These are phyloP conservation scores for Xiphophorus birchmanni DNA, from an alignment of 2,797 vertebrate genomes.

Conservation along the genomic window DNA sequence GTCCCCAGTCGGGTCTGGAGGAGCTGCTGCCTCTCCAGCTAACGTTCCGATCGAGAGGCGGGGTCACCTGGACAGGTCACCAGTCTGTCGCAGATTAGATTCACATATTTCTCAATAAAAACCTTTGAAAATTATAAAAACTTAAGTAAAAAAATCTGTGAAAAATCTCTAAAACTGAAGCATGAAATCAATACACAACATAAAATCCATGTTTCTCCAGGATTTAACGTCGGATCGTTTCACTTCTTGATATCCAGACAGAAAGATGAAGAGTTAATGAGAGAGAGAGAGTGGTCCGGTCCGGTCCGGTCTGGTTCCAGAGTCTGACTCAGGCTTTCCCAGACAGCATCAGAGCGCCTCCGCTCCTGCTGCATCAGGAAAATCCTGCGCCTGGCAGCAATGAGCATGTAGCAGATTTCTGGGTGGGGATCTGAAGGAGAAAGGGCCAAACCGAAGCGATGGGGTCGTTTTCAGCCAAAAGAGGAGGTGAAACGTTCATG, in stretches of 20 bases:
- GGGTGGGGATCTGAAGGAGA: neutral
- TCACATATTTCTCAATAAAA: neutral
- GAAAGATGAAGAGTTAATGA: neutral
- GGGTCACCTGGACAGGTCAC: too few species aligned
- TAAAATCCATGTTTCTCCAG: neutral
- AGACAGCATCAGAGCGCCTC: slow-evolving; percentile 36
- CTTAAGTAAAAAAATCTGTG: neutral
- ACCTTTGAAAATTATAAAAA: neutral
- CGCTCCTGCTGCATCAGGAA: slow-evolving; percentile 18
- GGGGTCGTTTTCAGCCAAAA: neutral
- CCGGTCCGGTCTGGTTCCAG: slow-evolving; percentile 50
- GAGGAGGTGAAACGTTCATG: slow-evolving; percentile 7
- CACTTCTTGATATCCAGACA: neutral
- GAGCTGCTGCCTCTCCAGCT: too few species aligned
- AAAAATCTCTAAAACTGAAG: neutral
- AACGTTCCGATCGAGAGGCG: too few species aligned
- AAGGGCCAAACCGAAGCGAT: slow-evolving; percentile 4
- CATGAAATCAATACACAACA: neutral
- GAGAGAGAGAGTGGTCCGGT: slow-evolving; percentile 16
- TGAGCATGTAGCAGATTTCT: neutral
- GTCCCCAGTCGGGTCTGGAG: too few species aligned
- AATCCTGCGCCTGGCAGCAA: slow-evolving; percentile 27
- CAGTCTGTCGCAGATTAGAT: neutral
- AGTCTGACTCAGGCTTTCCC: slow-evolving; percentile 75
- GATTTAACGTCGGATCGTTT: neutral